Conservation (phyloP, 2,797 vertebrate genomes). For the Limosa lapponica region DNA sequence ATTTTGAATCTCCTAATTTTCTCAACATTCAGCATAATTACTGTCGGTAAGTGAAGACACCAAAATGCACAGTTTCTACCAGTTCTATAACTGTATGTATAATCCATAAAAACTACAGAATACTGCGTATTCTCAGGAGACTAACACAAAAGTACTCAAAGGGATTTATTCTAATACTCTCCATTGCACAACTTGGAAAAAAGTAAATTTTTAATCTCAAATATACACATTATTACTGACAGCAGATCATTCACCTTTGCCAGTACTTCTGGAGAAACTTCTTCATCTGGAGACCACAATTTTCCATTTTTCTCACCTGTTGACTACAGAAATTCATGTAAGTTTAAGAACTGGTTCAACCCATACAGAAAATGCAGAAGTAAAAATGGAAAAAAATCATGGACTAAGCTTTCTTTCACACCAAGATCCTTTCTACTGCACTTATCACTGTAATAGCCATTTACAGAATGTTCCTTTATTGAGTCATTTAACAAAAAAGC, state of each 20-base stretch:
- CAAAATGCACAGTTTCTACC: not conserved
- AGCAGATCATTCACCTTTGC: slow-evolving; percentile 79
- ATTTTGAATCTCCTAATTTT: not conserved
- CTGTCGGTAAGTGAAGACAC: not conserved
- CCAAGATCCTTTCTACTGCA: not conserved
- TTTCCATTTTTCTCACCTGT: slow-evolving; percentile 98
- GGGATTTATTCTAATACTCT: not conserved
- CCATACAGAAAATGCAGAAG: not conserved
- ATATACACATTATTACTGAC: not conserved
- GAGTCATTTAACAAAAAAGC: not conserved
- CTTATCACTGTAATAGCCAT: not conserved
- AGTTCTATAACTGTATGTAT: not conserved
- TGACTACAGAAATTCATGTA: slow-evolving; percentile 82
- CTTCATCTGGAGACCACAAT: slow-evolving; percentile 96
- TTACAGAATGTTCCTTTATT: not conserved
- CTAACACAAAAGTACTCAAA: not conserved
- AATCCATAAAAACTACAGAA: not conserved
- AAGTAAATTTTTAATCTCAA: not conserved
- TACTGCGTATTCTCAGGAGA: not conserved
- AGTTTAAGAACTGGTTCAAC: slow-evolving; percentile 37
- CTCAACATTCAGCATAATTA: not conserved
- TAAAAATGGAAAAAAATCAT: not conserved
- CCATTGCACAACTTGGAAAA: not conserved
- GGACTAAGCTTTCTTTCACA: not conserved
- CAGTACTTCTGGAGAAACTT: slow-evolving; percentile 96